Base-by-base conservation (phyloP, 2,888 invertebrate genomes). In the Lobophora halterata region DNA sequence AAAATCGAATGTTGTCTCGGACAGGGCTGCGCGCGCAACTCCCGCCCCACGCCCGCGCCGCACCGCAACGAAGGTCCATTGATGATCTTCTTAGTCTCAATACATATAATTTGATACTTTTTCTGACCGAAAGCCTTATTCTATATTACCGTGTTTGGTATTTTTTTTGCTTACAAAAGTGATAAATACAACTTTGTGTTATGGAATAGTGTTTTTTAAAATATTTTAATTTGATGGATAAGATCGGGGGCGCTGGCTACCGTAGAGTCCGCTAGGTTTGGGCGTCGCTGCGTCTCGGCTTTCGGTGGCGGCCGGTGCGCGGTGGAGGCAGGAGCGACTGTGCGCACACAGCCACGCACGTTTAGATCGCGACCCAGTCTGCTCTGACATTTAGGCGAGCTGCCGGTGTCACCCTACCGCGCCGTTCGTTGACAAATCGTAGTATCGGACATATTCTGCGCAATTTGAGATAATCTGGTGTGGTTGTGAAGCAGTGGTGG, bases 1-100 rank as follows among this genome's bases (percentile, higher is more conserved):
- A 88, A 88, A 88, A 88, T 88, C 88, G 88, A 88, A 88, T 86
- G 78, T 79, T 70, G 83, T 79, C 77, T 80, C 74, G 71, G 74
- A 69, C 67, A 68, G 70, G 58, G 56, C n/a, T 82, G 87, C 86
- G 88, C 88, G 82, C 85, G 80, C 82, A 79, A 45, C 67, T 56
- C 71, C 72, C 70, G 65, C 73, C 74, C 69, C 71, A 61, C 74
- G 58, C 69, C n/a, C 73, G 66, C 80, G 67, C 81, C 79, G 64
- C 81, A 69, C 83, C 79, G 64, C 74, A 71, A 75, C 68, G 64
- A 73, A 71, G 73, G 70, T 79, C 75, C 86, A 87, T 87, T 87
- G 85, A 87, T 86, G 80, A 85, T 83, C 74, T 83, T 77, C 75
- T 67, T 79, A 78, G 81, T 80, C 73, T 77, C 72, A 65, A 74